Conservation (phyloP, 1,140 invertebrate species). For the Tenebrio molitor region DNA sequence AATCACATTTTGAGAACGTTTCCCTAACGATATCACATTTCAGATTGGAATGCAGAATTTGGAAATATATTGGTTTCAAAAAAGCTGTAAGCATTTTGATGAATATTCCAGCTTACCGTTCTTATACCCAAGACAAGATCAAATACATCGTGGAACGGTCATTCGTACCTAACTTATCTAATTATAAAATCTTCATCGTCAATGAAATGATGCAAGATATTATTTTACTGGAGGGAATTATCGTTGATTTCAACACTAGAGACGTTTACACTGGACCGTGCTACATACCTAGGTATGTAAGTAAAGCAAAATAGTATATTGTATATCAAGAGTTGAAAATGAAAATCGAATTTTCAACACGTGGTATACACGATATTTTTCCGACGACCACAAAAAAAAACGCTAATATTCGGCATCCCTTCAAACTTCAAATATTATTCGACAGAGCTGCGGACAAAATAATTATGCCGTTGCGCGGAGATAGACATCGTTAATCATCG, state of each 20-base stretch:
- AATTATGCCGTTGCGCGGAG: no score
- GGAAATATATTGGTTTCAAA: constrained; percentile 53
- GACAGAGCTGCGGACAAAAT: no score
- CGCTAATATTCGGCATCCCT: no score
- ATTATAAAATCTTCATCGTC: constrained; percentile 36
- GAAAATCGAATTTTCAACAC: no score
- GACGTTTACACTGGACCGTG: constrained; percentile 46
- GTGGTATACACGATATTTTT: no score
- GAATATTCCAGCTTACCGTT: constrained; percentile 49
- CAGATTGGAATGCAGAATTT: constrained; percentile 51
- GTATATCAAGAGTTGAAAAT: no score
- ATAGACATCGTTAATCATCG: no score
- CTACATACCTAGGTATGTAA: constrained; percentile 51
- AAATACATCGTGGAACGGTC: constrained; percentile 52
- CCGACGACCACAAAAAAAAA: no score
- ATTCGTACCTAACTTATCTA: constrained; percentile 51
- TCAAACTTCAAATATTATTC: no score
- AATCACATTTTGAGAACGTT: not conserved
- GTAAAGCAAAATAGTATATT: no score
- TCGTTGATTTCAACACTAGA: constrained; percentile 46
- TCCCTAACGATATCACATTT: not conserved
- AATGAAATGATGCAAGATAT: constrained; percentile 52
- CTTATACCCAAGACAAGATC: constrained; percentile 56
- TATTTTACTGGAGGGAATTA: constrained; percentile 50
- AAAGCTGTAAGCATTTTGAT: constrained; percentile 50